Evolutionary conservation across 1,140 invertebrate species (phyloP), one percentile per base, ranked within the genome.

Genomic region (Zophobas morio): DNA sequence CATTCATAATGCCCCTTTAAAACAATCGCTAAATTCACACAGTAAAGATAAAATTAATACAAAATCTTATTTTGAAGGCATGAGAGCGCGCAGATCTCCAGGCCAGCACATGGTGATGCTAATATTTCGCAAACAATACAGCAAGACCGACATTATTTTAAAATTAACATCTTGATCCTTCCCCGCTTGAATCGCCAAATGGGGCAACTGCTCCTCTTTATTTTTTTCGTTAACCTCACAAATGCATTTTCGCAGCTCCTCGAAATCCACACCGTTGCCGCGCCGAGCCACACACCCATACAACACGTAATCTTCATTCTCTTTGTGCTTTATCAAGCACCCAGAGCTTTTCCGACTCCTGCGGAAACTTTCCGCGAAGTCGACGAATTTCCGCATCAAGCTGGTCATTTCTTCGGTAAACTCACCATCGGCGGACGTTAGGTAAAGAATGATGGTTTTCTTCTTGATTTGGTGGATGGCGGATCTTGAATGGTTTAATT

Each of bases 61-160:
- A 20, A 20, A 20, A 20, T 20, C 20, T 20, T 20, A 20, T 51
- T 42, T n/a, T 33, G 60, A 8, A 6, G 39, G 37, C 60, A 66
- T 66, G 20, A 32, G 40, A 8, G 8, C 60, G 20, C 33, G 40
- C 32, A 66, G 42, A 33, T 8, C 2, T 2, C 37, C 37, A 4
- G 60, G 60, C 60, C 60, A 66, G 20, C 60, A 66, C 37, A 66
- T 66, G 3, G 20, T 66, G 1, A 66, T 66, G 2, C 37, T 66
- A 42, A 42, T 39, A 66, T 66, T 42, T 66, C 42, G 6, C 20
- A 66, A 66, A 6, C n/a, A 32, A 32, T 66, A 8, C 3, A 66
- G n/a, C 39, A 66, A 46, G 2, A 66, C 20, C 0, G 60, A 42
- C 3, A 32, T 33, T 42, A 66, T 66, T 66, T 66, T 66, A 42